phyloP scores from a whole-genome alignment of 2,888 invertebrate genomes.

The Nymphalis polychloros region DNA sequence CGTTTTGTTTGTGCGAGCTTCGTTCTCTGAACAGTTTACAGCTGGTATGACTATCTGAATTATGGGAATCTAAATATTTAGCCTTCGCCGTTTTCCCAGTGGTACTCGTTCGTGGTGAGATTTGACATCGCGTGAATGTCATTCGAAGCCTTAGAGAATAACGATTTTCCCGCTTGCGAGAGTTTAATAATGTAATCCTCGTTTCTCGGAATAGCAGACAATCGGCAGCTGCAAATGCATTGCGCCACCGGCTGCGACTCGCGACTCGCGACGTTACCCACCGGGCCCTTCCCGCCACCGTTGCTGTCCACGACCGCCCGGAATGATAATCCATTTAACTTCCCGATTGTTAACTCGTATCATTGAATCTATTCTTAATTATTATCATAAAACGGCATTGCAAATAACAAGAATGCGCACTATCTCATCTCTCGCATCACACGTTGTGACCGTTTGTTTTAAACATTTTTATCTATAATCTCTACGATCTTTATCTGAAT shows the following conservation, averaged over 20 bases:
- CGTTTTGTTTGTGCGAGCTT: slow-evolving; percentile 68
- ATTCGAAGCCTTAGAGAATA: slow-evolving; percentile 39
- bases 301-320: slow-evolving; percentile 35
- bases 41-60: slow-evolving; percentile 51
- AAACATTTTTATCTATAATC: slow-evolving; percentile 19
- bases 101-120: slow-evolving; percentile 19
- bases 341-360: slow-evolving; percentile 36
- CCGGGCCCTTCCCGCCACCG: slow-evolving; percentile 3
- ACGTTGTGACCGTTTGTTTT: slow-evolving; percentile 13
- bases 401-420: slow-evolving; percentile 27
- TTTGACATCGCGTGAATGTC: slow-evolving; percentile 39
- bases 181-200: slow-evolving; percentile 54
- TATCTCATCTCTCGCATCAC: slow-evolving; percentile 19
- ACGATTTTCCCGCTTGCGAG: slow-evolving; percentile 57
- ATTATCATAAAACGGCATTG: slow-evolving; percentile 15
- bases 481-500: slow-evolving; percentile 17
- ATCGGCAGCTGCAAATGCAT: slow-evolving; percentile 56
- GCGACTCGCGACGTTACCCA: slow-evolving; percentile 8
- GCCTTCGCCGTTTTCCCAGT: slow-evolving; percentile 41
- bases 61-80: slow-evolving; percentile 52
- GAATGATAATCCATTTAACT: slow-evolving; percentile 61
- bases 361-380: not conserved
- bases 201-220: slow-evolving; percentile 67
- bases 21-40: slow-evolving; percentile 66
- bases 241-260: slow-evolving; percentile 47